Percentiles rank a stretch among this genome's conserved stretches.
Evolutionary conservation across 2,888 invertebrate genomes (phyloP).

Genomic region (Mylabris sibirica): DNA sequence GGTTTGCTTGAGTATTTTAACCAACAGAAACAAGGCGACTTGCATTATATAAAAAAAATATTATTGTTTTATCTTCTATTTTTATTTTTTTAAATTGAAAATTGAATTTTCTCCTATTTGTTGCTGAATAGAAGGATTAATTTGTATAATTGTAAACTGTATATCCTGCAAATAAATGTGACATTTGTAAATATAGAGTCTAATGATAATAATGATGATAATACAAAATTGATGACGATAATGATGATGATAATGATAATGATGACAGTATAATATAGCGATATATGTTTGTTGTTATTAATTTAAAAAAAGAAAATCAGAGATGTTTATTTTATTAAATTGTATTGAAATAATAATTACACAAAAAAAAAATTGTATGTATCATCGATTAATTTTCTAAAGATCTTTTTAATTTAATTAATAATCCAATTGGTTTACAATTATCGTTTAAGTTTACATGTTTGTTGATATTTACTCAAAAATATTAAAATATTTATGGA

Average conservation of each 20-base stretch:
- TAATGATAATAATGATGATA: conserved; percentile 20
- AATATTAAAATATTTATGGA: conserved; percentile 11
- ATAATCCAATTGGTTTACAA: neutral
- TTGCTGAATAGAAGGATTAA: neutral
- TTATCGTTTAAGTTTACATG: neutral
- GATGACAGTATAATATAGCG: conserved; percentile 40
- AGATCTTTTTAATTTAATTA: neutral
- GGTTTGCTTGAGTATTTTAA: conserved; percentile 9
- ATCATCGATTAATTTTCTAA: neutral
- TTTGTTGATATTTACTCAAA: conserved; percentile 12
- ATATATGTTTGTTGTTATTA: conserved; percentile 24
- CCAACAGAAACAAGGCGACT: neutral
- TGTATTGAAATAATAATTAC: neutral
- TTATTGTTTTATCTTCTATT: neutral
- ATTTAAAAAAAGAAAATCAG: conserved; percentile 20
- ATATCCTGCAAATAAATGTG: conserved; percentile 43
- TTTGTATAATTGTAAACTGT: conserved; percentile 2
- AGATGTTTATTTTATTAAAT: conserved; percentile 22
- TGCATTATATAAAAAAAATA: neutral
- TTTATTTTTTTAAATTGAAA: neutral
- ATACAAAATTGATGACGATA: conserved; percentile 38
- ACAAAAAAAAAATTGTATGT: neutral
- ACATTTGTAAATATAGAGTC: conserved; percentile 53
- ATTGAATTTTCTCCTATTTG: neutral
- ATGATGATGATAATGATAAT: conserved; percentile 43